phyloP scores from a whole-genome alignment of 2,797 vertebrate species.

The Microctenopoma lineatum region DNA sequence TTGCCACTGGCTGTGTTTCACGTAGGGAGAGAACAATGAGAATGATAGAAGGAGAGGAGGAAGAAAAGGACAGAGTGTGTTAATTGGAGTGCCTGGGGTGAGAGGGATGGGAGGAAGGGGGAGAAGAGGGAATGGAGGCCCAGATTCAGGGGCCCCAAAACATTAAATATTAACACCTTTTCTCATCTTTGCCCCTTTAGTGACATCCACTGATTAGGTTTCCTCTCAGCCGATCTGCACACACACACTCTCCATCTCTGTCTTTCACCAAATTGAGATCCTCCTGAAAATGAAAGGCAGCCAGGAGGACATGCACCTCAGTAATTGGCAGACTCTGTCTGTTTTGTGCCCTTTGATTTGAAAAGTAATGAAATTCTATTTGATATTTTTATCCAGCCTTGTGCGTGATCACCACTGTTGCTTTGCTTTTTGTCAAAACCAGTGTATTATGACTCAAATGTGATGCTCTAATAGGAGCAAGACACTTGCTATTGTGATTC shows the following conservation, averaged over 20 bases:
- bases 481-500: slow-evolving; percentile 35
- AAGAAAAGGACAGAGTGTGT: slow-evolving; percentile 66
- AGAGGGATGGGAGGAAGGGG: slow-evolving; percentile 49
- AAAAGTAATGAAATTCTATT: slow-evolving; percentile 73
- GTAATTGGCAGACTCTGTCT: slow-evolving; percentile 68
- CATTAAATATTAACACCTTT: slow-evolving; percentile 88
- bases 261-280: slow-evolving; percentile 72
- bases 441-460: slow-evolving; percentile 17
- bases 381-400: slow-evolving; percentile 66
- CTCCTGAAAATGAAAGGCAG: slow-evolving; percentile 67
- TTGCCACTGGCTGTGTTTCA: slow-evolving; percentile 60
- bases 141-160: slow-evolving; percentile 64
- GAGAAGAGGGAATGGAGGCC: slow-evolving; percentile 53
- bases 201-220: slow-evolving; percentile 83
- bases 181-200: slow-evolving; percentile 80
- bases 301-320: slow-evolving; percentile 50
- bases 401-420: slow-evolving; percentile 28
- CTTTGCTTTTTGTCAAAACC: slow-evolving; percentile 18
- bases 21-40: slow-evolving; percentile 52
- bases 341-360: slow-evolving; percentile 73
- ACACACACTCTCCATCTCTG: slow-evolving; percentile 24
- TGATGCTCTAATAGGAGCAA: slow-evolving; percentile 31
- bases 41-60: slow-evolving; percentile 34
- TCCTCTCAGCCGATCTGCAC: slow-evolving; percentile 50
- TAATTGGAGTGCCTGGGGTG: slow-evolving; percentile 82